Conservation (phyloP, 2,113 vertebrate species). For the Myrmophylax atrothorax region DNA sequence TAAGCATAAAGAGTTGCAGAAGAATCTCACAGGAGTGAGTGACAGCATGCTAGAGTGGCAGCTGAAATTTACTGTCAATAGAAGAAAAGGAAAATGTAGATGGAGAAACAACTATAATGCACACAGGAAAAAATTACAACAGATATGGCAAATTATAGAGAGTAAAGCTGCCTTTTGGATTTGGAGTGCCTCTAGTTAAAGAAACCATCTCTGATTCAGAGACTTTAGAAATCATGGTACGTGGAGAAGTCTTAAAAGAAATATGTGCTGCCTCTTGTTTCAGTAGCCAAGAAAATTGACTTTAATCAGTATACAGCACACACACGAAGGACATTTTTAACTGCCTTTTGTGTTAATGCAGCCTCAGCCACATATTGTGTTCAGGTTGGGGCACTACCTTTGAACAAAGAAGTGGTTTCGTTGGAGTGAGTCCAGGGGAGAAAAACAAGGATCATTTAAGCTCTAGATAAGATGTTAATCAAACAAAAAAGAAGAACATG, state of each 20-base stretch:
- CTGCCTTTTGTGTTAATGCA: neutral
- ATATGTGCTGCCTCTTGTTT: neutral
- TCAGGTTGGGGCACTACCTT: neutral
- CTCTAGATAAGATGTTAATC: neutral
- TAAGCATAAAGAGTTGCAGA: conserved; percentile 27
- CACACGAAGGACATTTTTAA: neutral
- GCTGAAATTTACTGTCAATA: conserved; percentile 68
- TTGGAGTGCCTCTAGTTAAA: neutral
- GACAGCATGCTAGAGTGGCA: conserved; percentile 62
- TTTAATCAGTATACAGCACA: neutral
- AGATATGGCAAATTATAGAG: conserved; percentile 8
- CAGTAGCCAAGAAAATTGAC: neutral
- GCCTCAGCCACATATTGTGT: neutral
- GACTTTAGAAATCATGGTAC: neutral
- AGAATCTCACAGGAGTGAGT: conserved; percentile 49
- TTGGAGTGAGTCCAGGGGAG: neutral
- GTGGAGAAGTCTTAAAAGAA: neutral
- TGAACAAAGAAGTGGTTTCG: neutral
- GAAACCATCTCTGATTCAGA: neutral
- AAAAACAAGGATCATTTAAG: conserved; percentile 8
- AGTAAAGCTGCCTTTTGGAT: neutral
- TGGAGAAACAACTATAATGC: conserved; percentile 48
- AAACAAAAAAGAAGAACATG: neutral
- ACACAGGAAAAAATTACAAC: conserved; percentile 38
- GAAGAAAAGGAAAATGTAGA: conserved; percentile 50